Conservation (phyloP, 2,113 vertebrate genomes). For the Atlantisia rogersi region DNA sequence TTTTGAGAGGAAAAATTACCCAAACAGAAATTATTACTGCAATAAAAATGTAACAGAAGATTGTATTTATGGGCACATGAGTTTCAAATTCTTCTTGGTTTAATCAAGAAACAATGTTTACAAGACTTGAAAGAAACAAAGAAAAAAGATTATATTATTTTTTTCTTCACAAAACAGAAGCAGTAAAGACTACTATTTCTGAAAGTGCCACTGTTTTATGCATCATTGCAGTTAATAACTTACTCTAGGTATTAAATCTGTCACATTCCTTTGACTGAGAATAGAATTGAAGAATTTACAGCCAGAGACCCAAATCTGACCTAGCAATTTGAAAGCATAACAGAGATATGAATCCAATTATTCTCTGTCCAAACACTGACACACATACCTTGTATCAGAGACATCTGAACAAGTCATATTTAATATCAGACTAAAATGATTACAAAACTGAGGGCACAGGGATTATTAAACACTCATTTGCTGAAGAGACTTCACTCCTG, state of each 20-base stretch:
- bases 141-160: conserved; percentile 18
- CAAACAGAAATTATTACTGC: conserved; percentile 11
- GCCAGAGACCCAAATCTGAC: conserved; percentile 76
- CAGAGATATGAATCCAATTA: conserved; percentile 80
- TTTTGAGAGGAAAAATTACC: conserved; percentile 25
- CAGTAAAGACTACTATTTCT: conserved; percentile 8
- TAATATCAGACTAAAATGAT: conserved; percentile 68
- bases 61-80: background rate
- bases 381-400: conserved; percentile 49
- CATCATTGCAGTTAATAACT: conserved; percentile 82
- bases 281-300: conserved; percentile 78
- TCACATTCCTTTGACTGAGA: conserved; percentile 82
- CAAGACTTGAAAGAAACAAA: conserved; percentile 16
- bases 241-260: conserved; percentile 81
- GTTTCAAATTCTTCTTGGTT: background rate
- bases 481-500: conserved; percentile 9
- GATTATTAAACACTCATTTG: conserved; percentile 56
- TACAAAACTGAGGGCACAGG: conserved; percentile 51
- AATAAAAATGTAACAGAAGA: conserved; percentile 15
- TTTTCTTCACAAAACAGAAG: conserved; percentile 59
- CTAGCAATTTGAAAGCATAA: conserved; percentile 78
- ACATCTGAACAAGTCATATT: conserved; percentile 63
- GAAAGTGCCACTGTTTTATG: conserved; percentile 71
- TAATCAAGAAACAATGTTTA: conserved; percentile 60
- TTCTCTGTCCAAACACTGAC: conserved; percentile 72